Base-by-base conservation (phyloP, 2,888 invertebrate species). In the Pristionchus arcanus region DNA sequence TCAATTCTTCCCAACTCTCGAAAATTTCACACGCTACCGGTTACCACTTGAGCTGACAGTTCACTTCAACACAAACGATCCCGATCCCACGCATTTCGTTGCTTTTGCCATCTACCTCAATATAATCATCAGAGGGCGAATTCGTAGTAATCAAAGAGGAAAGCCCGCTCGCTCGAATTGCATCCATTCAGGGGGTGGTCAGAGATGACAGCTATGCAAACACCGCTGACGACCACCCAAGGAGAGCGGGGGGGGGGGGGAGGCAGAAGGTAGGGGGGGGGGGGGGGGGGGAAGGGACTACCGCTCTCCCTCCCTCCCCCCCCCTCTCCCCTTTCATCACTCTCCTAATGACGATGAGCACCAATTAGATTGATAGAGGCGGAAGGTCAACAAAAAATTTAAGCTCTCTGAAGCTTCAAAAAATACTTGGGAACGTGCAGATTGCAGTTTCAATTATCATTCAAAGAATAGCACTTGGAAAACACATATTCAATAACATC, bases 121-220 rank as follows among this genome's bases (percentile, higher is more conserved):
- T n/a, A n/a, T 49, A 49, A 49, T 49, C 42, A 49, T 49, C 42
- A 49, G 42, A 49, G 0, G 28, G n/a, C 25, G 28, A 28, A 28
- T 68, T 15, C 15, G 15, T 1, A 74, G 9, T 16, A 74, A 16
- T 74, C 74, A 15, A 34, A 5, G 53, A 4, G 81, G n/a, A n/a
- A n/a, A 53, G n/a, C 28, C 81, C 34, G 53, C 81, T 42, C 5
- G 15, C 74, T 49, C 42, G 42, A 16, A 53, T 81, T 81, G 81
- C 49, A 81, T 53, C 49, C 81, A 81, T 81, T 77, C 42, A 53
- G n/a, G n/a, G n/a, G n/a, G 49, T 81, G 81, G 81, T 49, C 49
- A 81, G 81, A 81, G 81, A 81, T n/a, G 81, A 81, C 81, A 81
- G 81, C 81, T 81, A 81, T 13, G 34, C 81, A 81, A 81, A 81